These are phyloP conservation scores for Adela reaumurella DNA, from an alignment of 2,888 invertebrate genomes.

Conservation along the genomic window DNA sequence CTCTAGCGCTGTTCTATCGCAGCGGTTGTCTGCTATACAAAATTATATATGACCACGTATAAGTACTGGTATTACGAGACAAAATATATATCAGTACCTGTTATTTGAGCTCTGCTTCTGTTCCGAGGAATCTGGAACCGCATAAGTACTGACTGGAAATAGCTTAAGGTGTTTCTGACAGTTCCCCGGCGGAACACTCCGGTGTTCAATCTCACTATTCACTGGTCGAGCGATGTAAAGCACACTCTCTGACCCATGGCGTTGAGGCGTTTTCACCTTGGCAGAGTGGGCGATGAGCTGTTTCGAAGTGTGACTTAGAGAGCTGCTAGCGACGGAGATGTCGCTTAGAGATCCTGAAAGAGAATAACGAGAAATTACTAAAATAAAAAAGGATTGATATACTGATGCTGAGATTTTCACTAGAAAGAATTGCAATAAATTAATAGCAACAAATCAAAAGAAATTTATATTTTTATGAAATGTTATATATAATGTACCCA, in stretches of 20 bases:
- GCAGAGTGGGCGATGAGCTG: slow-evolving; percentile 75
- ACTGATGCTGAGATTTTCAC: too few relatives aligned
- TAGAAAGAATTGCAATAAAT: too few relatives aligned
- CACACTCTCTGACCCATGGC: slow-evolving; percentile 75
- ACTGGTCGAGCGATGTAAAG: slow-evolving; percentile 60
- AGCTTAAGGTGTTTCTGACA: slow-evolving; percentile 47
- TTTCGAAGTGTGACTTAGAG: slow-evolving; percentile 36
- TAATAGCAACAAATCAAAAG: too few relatives aligned
- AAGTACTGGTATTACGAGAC: too few relatives aligned
- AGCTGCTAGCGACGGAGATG: slow-evolving; percentile 60
- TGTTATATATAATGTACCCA: too few relatives aligned
- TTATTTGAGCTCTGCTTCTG: slow-evolving; percentile 1
- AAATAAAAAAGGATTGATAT: too few relatives aligned
- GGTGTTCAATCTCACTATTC: slow-evolving; percentile 14
- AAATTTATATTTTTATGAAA: too few relatives aligned
- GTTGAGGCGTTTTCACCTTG: slow-evolving; percentile 71
- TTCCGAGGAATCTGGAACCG: slow-evolving; percentile 34
- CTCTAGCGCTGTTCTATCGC: too few relatives aligned
- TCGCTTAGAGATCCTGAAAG: slow-evolving; percentile 64
- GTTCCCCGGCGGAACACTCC: slow-evolving; percentile 18
- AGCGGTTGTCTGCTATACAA: too few relatives aligned
- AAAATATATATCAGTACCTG: too few relatives aligned
- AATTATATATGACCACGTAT: too few relatives aligned
- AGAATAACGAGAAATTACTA: too few relatives aligned
- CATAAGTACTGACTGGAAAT: slow-evolving; percentile 68